Conservation (phyloP, 2,797 vertebrate genomes). For the Percopsis omiscomaycus region DNA sequence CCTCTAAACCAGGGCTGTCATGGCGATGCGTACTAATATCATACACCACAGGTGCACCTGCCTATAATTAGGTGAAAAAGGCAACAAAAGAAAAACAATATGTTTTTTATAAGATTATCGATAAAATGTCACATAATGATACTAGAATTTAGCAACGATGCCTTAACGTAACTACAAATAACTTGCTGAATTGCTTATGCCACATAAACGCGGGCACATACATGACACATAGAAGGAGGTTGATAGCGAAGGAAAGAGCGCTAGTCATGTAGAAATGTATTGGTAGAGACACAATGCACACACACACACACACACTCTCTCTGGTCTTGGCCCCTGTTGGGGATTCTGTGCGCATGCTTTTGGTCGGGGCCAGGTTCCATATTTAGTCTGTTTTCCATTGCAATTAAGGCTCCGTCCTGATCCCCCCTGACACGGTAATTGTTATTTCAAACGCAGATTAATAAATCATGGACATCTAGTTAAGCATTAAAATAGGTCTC, state of each 20-base stretch:
- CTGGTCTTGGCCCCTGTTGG: slow-evolving; percentile 38
- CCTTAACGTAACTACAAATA: no score
- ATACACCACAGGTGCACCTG: not conserved
- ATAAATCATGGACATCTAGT: slow-evolving; percentile 92
- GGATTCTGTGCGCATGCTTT: slow-evolving; percentile 46
- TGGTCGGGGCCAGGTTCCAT: slow-evolving; percentile 59
- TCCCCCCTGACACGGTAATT: slow-evolving; percentile 88
- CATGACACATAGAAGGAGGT: no score
- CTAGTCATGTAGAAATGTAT: slow-evolving; percentile 27
- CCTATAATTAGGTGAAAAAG: not conserved
- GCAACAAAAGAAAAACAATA: no score
- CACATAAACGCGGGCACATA: no score
- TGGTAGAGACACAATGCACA: slow-evolving; percentile 44
- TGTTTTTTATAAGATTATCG: no score
- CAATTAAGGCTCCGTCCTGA: slow-evolving; percentile 89
- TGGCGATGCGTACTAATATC: not conserved
- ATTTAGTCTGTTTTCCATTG: slow-evolving; percentile 84
- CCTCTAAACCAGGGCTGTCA: no score
- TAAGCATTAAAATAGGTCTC: slow-evolving; percentile 91
- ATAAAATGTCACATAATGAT: no score
- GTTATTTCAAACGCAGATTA: slow-evolving; percentile 94
- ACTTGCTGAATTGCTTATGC: no score
- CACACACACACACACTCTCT: slow-evolving; percentile 25
- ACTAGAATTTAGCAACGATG: no score
- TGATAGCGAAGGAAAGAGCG: not conserved